Evolutionary conservation across 2,888 invertebrate genomes (phyloP).

Genomic region (Diloba caeruleocephala): DNA sequence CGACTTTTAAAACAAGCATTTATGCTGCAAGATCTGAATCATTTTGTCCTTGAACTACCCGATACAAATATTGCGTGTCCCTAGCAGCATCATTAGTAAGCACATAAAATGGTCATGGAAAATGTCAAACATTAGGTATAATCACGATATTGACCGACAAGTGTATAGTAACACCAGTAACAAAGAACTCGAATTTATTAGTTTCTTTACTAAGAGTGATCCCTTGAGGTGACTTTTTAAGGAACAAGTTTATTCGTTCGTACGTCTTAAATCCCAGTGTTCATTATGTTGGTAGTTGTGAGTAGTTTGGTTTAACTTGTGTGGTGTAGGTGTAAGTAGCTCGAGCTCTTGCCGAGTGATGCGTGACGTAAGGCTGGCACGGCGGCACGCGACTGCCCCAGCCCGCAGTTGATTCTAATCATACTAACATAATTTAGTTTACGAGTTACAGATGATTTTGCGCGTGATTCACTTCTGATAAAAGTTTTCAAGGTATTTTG

Average conservation of each 20-base stretch:
- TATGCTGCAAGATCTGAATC: conserved; percentile 41
- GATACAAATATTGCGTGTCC: conserved; percentile 51
- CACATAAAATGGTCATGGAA: conserved; percentile 28
- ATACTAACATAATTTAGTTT: conserved; percentile 73
- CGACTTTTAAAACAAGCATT: conserved; percentile 43
- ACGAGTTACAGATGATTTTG: conserved; percentile 69
- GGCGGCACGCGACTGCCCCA: conserved; percentile 56
- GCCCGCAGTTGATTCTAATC: conserved; percentile 71
- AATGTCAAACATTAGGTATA: conserved; percentile 46
- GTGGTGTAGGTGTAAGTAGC: conserved; percentile 28
- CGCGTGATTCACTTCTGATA: conserved; percentile 56
- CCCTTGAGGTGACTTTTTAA: neutral
- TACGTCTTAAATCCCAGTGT: neutral
- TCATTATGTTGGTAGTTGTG: neutral
- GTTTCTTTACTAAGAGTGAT: too few relatives aligned
- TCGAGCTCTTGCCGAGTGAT: conserved; percentile 40
- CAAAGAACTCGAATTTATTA: too few relatives aligned
- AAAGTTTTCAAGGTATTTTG: conserved; percentile 48
- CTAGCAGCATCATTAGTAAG: conserved; percentile 49
- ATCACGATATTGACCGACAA: conserved; percentile 18
- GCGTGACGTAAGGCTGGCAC: conserved; percentile 73
- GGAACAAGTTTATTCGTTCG: neutral
- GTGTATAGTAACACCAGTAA: conserved; percentile 4
- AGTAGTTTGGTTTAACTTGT: neutral
- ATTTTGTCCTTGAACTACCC: conserved; percentile 48